phyloP scores from a whole-genome alignment of 2,113 vertebrate species.

The Oriolus oriolus region DNA sequence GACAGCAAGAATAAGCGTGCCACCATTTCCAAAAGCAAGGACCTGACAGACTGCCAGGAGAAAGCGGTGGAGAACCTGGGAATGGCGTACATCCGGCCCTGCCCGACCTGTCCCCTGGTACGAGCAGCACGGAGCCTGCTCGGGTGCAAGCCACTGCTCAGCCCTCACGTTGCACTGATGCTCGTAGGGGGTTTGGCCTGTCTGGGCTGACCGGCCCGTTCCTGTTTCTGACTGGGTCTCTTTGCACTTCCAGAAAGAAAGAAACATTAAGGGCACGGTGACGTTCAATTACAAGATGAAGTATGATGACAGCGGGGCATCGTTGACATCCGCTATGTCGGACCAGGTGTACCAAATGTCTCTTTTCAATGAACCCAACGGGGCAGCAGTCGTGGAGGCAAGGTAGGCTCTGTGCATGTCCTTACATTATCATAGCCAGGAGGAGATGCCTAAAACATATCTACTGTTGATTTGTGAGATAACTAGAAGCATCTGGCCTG shows the following conservation, averaged over 20 bases:
- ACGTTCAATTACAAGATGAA: conserved; percentile 78
- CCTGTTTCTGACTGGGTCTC: not conserved
- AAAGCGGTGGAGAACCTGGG: conserved; percentile 72
- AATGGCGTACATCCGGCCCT: conserved; percentile 74
- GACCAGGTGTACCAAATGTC: conserved; percentile 78
- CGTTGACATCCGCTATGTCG: conserved; percentile 65
- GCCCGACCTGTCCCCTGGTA: conserved; percentile 71
- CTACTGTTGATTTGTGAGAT: not conserved
- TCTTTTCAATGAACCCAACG: conserved; percentile 72
- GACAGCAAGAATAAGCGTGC: conserved; percentile 68
- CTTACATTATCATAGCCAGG: not conserved
- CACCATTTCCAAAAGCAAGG: conserved; percentile 77
- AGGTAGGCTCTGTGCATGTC: conserved; percentile 46
- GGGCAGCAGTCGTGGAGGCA: conserved; percentile 73
- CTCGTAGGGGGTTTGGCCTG: not conserved
- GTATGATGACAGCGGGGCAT: conserved; percentile 22
- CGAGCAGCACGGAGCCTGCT: rapidly evolving
- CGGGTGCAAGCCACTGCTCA: not conserved
- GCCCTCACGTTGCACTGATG: rapidly evolving
- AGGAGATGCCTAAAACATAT: not conserved
- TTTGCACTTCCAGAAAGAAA: conserved; percentile 62
- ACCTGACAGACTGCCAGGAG: conserved; percentile 80
- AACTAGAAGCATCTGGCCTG: not conserved
- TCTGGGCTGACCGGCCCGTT: not conserved
- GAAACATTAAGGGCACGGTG: conserved; percentile 72